Conservation (phyloP, 1,140 invertebrate species). For the Trachelipus rathkii region DNA sequence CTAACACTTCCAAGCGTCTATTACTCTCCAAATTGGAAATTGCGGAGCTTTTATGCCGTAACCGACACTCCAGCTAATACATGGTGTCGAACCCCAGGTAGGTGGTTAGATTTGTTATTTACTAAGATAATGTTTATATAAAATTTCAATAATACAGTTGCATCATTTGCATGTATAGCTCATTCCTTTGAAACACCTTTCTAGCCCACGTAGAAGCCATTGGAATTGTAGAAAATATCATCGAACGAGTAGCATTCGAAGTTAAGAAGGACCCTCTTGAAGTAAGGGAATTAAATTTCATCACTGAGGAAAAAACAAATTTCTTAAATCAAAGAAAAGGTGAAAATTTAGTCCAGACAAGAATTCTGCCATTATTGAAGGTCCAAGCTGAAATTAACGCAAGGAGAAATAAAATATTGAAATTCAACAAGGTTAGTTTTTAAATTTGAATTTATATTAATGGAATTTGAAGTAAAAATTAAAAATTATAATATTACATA, state of each 20-base stretch:
- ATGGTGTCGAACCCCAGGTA: slow-evolving; percentile 47
- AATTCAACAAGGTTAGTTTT: slow-evolving; percentile 35
- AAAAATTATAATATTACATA: no score
- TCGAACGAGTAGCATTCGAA: slow-evolving; percentile 72
- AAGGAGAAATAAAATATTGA: slow-evolving; percentile 23
- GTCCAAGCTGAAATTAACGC: slow-evolving; percentile 20
- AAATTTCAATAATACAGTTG: no score
- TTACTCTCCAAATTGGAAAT: slow-evolving; percentile 28
- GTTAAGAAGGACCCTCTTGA: slow-evolving; percentile 64
- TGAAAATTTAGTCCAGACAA: slow-evolving; percentile 20
- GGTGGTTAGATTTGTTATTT: background rate
- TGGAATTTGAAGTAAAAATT: background rate
- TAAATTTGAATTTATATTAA: background rate
- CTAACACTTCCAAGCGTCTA: slow-evolving; percentile 30
- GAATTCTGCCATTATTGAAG: slow-evolving; percentile 32
- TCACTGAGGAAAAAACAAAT: slow-evolving; percentile 48
- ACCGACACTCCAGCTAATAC: slow-evolving; percentile 47
- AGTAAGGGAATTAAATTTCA: slow-evolving; percentile 49
- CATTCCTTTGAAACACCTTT: background rate
- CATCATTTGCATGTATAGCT: no score
- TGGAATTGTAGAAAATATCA: slow-evolving; percentile 67
- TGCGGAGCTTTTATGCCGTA: slow-evolving; percentile 28
- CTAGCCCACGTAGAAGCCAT: slow-evolving; percentile 36
- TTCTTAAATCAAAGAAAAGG: slow-evolving; percentile 5
- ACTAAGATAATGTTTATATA: no score